These are phyloP conservation scores for Xyrauchen texanus DNA, from an alignment of 2,113 vertebrate species.

Conservation along the genomic window DNA sequence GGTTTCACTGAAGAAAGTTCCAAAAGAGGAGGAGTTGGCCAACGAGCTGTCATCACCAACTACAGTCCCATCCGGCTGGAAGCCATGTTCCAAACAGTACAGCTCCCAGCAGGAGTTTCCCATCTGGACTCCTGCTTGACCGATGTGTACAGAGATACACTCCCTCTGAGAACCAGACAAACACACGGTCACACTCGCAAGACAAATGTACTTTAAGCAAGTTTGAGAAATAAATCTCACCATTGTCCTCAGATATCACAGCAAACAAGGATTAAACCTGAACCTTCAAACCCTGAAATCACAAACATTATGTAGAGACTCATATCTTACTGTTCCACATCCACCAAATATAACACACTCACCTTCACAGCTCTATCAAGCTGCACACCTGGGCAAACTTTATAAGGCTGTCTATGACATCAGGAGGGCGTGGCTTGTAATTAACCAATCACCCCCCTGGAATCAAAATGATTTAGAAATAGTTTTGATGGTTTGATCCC, in stretches of 20 bases:
- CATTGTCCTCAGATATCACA: background rate
- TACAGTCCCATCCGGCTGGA: conserved; percentile 40
- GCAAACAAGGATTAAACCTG: background rate
- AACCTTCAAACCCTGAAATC: background rate
- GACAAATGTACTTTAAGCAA: conserved; percentile 16
- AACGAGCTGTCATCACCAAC: background rate
- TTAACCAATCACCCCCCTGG: too few species aligned
- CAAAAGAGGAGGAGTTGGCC: conserved; percentile 43
- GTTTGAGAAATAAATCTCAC: conserved; percentile 1
- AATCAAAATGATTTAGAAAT: too few species aligned
- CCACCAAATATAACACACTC: background rate
- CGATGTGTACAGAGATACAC: too few species aligned
- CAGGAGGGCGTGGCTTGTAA: conserved; percentile 17
- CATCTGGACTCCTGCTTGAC: too few species aligned
- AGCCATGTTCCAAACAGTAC: conserved; percentile 38
- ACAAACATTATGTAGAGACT: background rate
- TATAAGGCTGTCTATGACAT: background rate
- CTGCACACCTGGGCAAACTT: background rate
- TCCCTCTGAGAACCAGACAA: conserved; percentile 25
- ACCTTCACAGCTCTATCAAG: background rate
- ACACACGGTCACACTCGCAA: conserved; percentile 37
- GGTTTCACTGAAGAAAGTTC: conserved; percentile 42
- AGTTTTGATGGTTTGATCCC: too few species aligned
- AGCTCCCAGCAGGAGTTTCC: background rate
- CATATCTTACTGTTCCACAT: background rate